Conservation (phyloP, 2,888 invertebrate species). For the Machimus rusticus region DNA sequence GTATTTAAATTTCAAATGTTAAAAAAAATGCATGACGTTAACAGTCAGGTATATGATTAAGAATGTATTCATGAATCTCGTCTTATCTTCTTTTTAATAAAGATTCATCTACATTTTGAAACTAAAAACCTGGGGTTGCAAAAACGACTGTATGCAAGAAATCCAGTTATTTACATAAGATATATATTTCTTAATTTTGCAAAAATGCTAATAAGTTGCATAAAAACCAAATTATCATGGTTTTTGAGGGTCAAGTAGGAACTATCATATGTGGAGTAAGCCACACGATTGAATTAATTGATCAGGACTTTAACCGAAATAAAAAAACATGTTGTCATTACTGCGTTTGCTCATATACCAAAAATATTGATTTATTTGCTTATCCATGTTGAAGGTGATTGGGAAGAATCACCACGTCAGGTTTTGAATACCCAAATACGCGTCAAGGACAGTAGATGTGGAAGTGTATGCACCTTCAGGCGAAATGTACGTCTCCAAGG, state of each 20-base stretch:
- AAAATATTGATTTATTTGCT: not conserved
- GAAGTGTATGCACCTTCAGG: not conserved
- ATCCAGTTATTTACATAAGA: not conserved
- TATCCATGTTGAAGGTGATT: not conserved
- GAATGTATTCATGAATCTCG: no score
- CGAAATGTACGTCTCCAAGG: not conserved
- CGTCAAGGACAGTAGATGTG: not conserved
- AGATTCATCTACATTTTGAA: not conserved
- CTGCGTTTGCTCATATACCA: not conserved
- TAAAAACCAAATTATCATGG: not conserved
- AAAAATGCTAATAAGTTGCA: not conserved
- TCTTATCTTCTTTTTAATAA: not conserved
- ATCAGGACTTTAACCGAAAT: not conserved
- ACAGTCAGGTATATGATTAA: no score
- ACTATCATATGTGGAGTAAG: not conserved
- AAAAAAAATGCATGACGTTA: no score
- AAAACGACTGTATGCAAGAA: not conserved
- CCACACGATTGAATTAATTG: not conserved
- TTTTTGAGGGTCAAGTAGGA: not conserved
- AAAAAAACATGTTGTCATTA: not conserved
- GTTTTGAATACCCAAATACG: not conserved
- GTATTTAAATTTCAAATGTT: no score
- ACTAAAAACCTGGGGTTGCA: not conserved
- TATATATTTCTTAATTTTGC: not conserved
- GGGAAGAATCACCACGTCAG: not conserved